These are phyloP conservation scores for Drosophila funebris DNA, from an alignment of 1,140 invertebrate species.

Conservation along the genomic window DNA sequence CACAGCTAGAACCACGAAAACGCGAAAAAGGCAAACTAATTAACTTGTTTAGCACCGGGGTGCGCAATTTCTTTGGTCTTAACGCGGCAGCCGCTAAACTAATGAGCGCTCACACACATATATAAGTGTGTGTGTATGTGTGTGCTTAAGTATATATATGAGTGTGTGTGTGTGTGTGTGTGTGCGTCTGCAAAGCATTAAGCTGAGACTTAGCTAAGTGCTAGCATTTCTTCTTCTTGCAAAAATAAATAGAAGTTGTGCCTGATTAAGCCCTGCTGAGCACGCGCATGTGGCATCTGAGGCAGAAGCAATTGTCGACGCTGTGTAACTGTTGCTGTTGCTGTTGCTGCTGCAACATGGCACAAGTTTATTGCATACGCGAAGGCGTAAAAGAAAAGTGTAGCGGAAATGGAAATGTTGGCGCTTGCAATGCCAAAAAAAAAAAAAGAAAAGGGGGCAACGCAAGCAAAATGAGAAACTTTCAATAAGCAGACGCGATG, in stretches of 20 bases:
- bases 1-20: conserved; percentile 27
- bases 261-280: neutral
- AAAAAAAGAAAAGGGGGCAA: conserved; percentile 26
- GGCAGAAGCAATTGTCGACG: conserved; percentile 4
- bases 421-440: conserved; percentile 39
- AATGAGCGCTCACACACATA: conserved; percentile 51
- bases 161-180: conserved; percentile 29
- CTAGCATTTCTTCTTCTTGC: conserved; percentile 13
- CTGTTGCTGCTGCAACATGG: conserved; percentile 1
- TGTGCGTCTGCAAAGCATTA: conserved; percentile 18
- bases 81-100: conserved; percentile 58
- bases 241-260: neutral
- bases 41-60: conserved; percentile 77
- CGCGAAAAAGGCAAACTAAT: conserved; percentile 70
- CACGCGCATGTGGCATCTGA: neutral
- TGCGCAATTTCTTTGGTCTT: conserved; percentile 57
- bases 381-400: conserved; percentile 59
- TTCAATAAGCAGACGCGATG: conserved; percentile 43
- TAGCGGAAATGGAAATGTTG: conserved; percentile 70
- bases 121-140: conserved; percentile 17
- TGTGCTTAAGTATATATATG: conserved; percentile 16
- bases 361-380: conserved; percentile 70
- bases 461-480: conserved; percentile 54
- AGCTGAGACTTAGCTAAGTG: neutral
- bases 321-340: conserved; percentile 5